A percentile compares a stretch with the other conserved stretches of the same genome.
phyloP scores from a whole-genome alignment of 2,113 vertebrate genomes.

The Hippolais icterina region DNA sequence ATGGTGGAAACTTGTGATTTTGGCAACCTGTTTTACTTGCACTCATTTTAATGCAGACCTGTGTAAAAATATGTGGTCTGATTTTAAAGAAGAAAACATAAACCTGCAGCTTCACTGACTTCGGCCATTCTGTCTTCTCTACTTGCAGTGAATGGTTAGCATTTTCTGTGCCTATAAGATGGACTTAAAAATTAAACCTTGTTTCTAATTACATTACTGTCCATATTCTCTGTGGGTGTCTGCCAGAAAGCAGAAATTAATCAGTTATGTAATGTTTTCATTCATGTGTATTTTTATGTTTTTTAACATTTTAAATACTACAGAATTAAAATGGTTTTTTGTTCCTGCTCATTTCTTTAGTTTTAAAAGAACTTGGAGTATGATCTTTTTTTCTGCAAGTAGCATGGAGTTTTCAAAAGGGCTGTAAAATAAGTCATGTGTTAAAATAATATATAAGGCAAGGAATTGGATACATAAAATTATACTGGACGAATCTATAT shows the following conservation, averaged over 20 bases:
- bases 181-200: background rate
- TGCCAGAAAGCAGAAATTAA: background rate
- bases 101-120: background rate
- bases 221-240: background rate
- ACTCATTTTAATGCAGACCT: background rate
- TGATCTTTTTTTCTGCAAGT: background rate
- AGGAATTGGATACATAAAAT: background rate
- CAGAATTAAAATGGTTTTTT: background rate
- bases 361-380: background rate
- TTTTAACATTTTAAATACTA: background rate
- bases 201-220: background rate
- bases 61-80: background rate
- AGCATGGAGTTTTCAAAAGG: background rate
- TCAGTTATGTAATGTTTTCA: background rate
- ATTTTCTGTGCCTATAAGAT: background rate
- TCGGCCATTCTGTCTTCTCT: background rate
- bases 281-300: background rate
- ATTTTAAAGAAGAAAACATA: background rate
- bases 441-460: constrained; percentile 6
- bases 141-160: background rate
- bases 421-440: background rate
- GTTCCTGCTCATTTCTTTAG: background rate
- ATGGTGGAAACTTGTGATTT: background rate
- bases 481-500: background rate
- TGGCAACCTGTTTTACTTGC: background rate